A percentile compares a stretch with the other conserved stretches of the same genome.
These are phyloP conservation scores for Drymonia ruficornis DNA, from an alignment of 2,888 invertebrate genomes.

Conservation along the genomic window DNA sequence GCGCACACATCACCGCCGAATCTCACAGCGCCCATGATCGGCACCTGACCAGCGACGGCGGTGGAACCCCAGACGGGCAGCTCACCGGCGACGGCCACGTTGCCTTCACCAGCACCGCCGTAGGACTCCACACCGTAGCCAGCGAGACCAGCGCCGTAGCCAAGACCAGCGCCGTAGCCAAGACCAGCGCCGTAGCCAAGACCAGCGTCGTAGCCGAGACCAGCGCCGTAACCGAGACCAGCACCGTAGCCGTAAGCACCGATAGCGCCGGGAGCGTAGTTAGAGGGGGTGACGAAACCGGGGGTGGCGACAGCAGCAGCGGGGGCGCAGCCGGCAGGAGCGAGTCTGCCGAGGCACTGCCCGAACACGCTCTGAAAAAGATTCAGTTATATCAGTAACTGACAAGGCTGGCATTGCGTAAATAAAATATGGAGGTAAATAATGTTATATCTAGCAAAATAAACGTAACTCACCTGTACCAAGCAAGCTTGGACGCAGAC, in stretches of 20 bases:
- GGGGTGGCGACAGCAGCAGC: conserved; percentile 6
- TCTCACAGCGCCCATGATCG: conserved; percentile 21
- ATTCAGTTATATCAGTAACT: background rate
- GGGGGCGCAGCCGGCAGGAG: conserved; percentile 7
- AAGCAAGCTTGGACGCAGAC: conserved; percentile 32
- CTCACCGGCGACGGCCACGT: conserved; percentile 21
- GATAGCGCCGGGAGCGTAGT: conserved; percentile 18
- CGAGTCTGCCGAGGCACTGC: conserved; percentile 33
- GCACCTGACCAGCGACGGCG: conserved; percentile 42
- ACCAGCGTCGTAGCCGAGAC: conserved; percentile 9
- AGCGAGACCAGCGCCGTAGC: background rate
- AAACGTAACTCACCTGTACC: conserved; percentile 19
- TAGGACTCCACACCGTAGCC: background rate
- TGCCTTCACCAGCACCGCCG: conserved; percentile 12
- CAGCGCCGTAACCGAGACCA: conserved; percentile 8
- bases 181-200: conserved; percentile 23
- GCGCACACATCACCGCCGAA: conserved; percentile 46
- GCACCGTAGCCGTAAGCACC: conserved; percentile 13
- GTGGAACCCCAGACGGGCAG: conserved; percentile 35
- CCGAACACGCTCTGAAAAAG: conserved; percentile 21
- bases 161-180: conserved; percentile 7
- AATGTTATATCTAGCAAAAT: no score
- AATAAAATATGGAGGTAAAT: no score
- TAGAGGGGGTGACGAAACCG: conserved; percentile 11
- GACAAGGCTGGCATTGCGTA: no score